These are phyloP conservation scores for Acrocephalus scirpaceus DNA, from an alignment of 2,797 vertebrate genomes.

Conservation along the genomic window DNA sequence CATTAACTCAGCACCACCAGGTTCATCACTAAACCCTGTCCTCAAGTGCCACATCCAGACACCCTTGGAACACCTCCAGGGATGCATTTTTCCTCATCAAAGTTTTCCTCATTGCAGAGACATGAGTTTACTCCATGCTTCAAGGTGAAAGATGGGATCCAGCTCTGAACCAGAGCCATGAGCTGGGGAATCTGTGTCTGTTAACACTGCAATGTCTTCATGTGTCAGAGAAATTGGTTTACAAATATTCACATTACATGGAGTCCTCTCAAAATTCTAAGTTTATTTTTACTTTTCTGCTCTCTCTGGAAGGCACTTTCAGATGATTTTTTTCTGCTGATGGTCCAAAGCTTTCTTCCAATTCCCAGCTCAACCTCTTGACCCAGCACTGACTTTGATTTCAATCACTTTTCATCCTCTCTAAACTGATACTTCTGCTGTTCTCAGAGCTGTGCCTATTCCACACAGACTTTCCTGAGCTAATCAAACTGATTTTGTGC, in stretches of 20 bases:
- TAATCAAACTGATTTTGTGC: neutral
- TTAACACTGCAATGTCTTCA: neutral
- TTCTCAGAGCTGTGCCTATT: neutral
- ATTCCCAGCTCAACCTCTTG: neutral
- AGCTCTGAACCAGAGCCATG: neutral
- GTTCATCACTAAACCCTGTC: neutral
- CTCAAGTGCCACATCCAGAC: neutral
- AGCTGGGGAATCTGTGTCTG: neutral
- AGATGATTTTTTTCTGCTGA: neutral
- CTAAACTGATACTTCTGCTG: neutral
- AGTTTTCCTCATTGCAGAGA: neutral
- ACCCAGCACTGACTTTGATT: neutral
- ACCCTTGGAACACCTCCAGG: neutral
- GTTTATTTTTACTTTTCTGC: neutral
- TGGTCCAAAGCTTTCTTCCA: neutral
- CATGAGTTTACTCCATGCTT: fast-evolving
- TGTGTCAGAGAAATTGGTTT: neutral
- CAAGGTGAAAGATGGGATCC: neutral
- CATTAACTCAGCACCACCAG: neutral
- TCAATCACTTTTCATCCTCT: neutral
- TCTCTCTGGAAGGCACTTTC: neutral
- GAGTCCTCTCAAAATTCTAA: neutral
- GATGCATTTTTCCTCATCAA: neutral
- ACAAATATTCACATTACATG: neutral
- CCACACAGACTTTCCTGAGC: neutral